These are phyloP conservation scores for Nymphalis c-album DNA, from an alignment of 2,888 invertebrate species.

Conservation along the genomic window DNA sequence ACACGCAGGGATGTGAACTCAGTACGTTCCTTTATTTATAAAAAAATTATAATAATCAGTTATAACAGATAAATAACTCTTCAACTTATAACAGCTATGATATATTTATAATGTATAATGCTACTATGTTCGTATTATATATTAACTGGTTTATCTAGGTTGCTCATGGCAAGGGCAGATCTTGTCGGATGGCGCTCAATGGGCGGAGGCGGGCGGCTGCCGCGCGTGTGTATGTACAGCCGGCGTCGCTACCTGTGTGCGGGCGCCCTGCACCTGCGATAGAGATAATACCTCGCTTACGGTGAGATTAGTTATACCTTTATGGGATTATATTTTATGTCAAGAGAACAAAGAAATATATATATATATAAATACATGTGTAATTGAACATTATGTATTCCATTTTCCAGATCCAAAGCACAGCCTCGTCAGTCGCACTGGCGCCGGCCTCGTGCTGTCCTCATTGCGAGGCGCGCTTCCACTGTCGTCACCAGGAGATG, in stretches of 20 bases:
- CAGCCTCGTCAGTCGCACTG: constrained; percentile 58
- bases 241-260: constrained; percentile 86
- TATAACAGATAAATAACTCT: too few species aligned
- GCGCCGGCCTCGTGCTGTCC: constrained; percentile 87
- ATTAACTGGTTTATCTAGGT: constrained; percentile 63
- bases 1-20: constrained; percentile 83
- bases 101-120: too few species aligned
- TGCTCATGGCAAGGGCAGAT: constrained; percentile 87
- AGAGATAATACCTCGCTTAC: constrained; percentile 55
- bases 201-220: constrained; percentile 76
- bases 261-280: constrained; percentile 86
- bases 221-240: constrained; percentile 72
- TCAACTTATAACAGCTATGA: too few species aligned
- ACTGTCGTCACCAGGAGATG: constrained; percentile 90
- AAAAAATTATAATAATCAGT: too few species aligned
- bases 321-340: too few species aligned
- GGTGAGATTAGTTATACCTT: constrained; percentile 42
- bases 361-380: too few species aligned
- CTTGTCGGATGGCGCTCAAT: constrained; percentile 81
- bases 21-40: constrained; percentile 70
- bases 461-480: constrained; percentile 87
- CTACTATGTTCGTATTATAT: too few species aligned
- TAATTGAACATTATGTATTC: background rate
- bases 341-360: too few species aligned
- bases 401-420: constrained; percentile 77